Evolutionary conservation across 2,113 vertebrate species (phyloP), one percentile per base, ranked within the genome.

Genomic region (Oryzias celebensis): DNA sequence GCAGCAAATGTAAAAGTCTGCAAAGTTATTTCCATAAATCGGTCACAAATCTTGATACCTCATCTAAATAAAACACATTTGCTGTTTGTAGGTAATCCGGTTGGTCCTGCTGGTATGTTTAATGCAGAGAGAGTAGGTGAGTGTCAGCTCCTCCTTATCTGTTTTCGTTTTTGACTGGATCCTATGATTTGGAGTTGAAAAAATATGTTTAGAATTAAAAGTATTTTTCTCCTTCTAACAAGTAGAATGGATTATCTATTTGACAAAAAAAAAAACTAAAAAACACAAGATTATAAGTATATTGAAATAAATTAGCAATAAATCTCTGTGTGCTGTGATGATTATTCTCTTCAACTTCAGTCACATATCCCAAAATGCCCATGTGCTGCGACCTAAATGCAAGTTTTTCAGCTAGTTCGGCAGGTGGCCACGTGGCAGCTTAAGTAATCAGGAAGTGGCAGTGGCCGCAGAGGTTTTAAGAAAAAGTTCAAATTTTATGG

Each of bases 21-120:
- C 14, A 22, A 60, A 61, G 57, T 52, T 69, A 78, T 82, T 85
- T 81, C 61, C 70, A 84, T 75, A 58, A 76, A 83, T 71, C 16
- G 56, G 64, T 50, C 58, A 68, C 76, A 82, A 80, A 85, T 78
- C 63, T 66, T 23, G 10, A 17, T 41, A 28, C 57, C 58, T 73
- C 70, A 71, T 76, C 68, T 68, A 68, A 78, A 83, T 74, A 79
- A 85, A 76, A 68, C 47, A 65, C 22, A 12, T 45, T 45, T 52
- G 52, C 26, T 43, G 48, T 72, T 70, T 73, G 58, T n/a, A 66
- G 43, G 42, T 53, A 54, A 59, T 64, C 31, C 50, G 48, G 60
- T 71, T 82, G 78, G 65, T 78, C 64, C 53, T 62, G 72, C 54
- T 80, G 56, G 80, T 73, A 24, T 54, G 62, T 79, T 69, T 61